Evolutionary conservation across 2,797 vertebrate species (phyloP), one percentile per base, ranked within the genome.

Genomic region (Cyprinella venusta): DNA sequence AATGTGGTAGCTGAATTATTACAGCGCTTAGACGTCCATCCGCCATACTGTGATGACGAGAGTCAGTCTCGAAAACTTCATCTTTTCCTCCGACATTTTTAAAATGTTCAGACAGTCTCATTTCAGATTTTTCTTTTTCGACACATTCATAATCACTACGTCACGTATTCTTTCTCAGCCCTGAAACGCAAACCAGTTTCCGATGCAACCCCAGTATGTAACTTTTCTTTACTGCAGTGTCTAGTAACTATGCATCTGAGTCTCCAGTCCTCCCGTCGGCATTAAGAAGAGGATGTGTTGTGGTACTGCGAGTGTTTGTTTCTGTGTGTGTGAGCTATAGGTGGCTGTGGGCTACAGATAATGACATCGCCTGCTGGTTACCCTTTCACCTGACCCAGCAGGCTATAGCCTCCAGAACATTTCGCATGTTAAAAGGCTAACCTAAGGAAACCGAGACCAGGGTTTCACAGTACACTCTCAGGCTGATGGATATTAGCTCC

Each of bases 341-440:
- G 48, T 19, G 21, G 10, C 70, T 42, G 33, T 67, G 79, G n/a
- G 86, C 87, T 81, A 67, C 67, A 87, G 42, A 65, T 70, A 71
- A 79, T 72, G 65, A 72, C 59, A 26, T 71, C 18, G 9, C 82
- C 68, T 40, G 82, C 69, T 79, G 76, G 24, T 79, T 72, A 72
- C 70, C 76, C 76, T 78, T 61, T 64, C 59, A 71, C 45, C 56
- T 72, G 21, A 72, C 40, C 30, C 56, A 48, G 68, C 21, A 56
- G 56, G 56, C 9, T 6, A 38, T 18, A 36, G 59, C 9, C 80
- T 82, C 6, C 71, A n/a, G 40, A 70, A 61, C 2, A 36, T 75
- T 65, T 33, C 61, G 21, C 45, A 40, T 74, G 69, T 75, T 67
- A 52, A 75, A 81, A 63, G 69, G 26, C 54, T 56, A 56, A 72